Percentiles rank a stretch among this genome's conserved stretches.
phyloP scores from a whole-genome alignment of 64 coral and sea anemone genomes.

The Anthopleura sola region DNA sequence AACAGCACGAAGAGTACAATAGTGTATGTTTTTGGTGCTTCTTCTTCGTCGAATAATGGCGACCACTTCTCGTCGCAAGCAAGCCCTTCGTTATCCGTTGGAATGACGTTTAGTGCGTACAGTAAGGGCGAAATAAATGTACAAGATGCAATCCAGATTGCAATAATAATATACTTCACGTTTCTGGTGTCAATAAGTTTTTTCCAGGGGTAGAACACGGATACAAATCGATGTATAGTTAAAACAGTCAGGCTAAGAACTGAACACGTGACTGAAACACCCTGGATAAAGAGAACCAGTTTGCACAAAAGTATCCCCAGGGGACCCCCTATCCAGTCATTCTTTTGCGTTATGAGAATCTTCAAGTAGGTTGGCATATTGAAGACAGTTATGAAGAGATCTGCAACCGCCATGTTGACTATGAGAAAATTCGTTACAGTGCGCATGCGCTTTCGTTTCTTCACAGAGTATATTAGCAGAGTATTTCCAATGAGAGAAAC shows the following conservation, averaged over 20 bases:
- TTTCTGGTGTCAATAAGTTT: constrained; percentile 44
- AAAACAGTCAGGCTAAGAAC: constrained; percentile 59
- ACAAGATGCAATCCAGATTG: constrained; percentile 66
- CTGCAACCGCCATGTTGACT: constrained; percentile 82
- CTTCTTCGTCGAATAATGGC: constrained; percentile 56
- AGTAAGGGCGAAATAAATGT: constrained; percentile 63
- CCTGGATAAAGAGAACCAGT: constrained; percentile 70
- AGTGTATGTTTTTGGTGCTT: constrained; percentile 60
- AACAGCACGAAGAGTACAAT: constrained; percentile 65
- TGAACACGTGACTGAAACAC: constrained; percentile 62
- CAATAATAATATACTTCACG: constrained; percentile 55
- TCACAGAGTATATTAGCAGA: constrained; percentile 50
- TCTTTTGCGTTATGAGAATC: constrained; percentile 44
- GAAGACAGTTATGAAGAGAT: constrained; percentile 80
- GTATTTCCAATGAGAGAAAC: constrained; percentile 52
- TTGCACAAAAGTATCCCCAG: constrained; percentile 72
- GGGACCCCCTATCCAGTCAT: constrained; percentile 60
- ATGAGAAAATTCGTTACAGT: constrained; percentile 78
- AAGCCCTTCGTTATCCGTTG: constrained; percentile 8
- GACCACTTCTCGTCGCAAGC: constrained; percentile 65
- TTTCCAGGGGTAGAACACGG: constrained; percentile 60
- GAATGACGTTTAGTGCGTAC: constrained; percentile 53
- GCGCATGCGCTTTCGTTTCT: constrained; percentile 36
- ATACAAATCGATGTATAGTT: constrained; percentile 53
- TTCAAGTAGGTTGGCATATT: constrained; percentile 76